Evolutionary conservation across 2,113 vertebrate species (phyloP).

Genomic region (Antennarius striatus): DNA sequence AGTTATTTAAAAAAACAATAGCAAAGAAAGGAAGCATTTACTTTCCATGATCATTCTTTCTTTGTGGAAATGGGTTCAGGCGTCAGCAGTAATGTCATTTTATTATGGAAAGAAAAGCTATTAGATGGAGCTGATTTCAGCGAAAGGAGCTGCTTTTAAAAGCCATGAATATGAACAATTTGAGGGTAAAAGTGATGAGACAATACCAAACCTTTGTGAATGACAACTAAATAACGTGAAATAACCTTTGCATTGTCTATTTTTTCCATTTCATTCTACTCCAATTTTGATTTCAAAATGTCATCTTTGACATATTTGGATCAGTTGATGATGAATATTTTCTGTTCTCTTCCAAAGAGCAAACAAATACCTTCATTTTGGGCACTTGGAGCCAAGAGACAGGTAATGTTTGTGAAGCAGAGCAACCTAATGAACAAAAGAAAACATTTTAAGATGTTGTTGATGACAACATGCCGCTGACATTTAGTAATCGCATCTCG

Average conservation of each 20-base stretch:
- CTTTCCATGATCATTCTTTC: too few species aligned
- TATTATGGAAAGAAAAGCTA: too few species aligned
- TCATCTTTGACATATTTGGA: conserved; percentile 5
- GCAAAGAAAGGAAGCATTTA: too few species aligned
- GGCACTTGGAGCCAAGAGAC: conserved; percentile 1
- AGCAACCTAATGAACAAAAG: conserved; percentile 15
- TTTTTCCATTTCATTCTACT: neutral
- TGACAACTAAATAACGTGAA: neutral
- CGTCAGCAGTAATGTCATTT: too few species aligned
- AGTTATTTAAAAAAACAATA: too few species aligned
- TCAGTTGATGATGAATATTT: neutral
- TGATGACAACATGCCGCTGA: conserved; percentile 38
- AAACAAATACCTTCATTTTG: conserved; percentile 1
- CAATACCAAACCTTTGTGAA: conserved; percentile 8
- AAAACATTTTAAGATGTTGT: conserved; percentile 7
- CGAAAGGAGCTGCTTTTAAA: too few species aligned
- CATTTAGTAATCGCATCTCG: conserved; percentile 45
- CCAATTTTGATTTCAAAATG: conserved; percentile 30
- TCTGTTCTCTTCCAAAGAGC: neutral
- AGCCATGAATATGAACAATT: too few species aligned
- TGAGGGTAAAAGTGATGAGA: too few species aligned
- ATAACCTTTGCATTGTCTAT: neutral
- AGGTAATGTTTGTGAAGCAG: conserved; percentile 18
- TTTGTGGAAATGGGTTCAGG: too few species aligned
- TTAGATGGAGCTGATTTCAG: too few species aligned